phyloP scores from a whole-genome alignment of 2,797 vertebrate species.

The Aphelocoma californica region DNA sequence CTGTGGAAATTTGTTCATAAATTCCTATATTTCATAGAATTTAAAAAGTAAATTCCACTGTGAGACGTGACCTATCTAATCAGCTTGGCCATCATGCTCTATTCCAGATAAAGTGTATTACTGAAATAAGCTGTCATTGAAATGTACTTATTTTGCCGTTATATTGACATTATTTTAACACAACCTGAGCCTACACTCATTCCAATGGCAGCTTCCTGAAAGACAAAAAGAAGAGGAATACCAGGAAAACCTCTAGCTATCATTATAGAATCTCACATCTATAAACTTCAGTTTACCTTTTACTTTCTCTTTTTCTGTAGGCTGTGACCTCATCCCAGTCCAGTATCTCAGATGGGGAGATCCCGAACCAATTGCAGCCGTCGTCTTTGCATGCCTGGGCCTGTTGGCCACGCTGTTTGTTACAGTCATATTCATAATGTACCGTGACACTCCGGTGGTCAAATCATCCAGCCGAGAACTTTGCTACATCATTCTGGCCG shows the following conservation, averaged over 20 bases:
- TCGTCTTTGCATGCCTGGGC: slow-evolving; percentile 95
- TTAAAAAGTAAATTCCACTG: neutral
- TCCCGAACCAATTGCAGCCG: slow-evolving; percentile 94
- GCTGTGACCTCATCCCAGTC: slow-evolving; percentile 92
- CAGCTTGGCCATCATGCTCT: neutral
- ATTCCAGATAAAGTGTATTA: neutral
- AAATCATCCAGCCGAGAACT: slow-evolving; percentile 97
- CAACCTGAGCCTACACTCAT: neutral
- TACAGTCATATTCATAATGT: slow-evolving; percentile 92
- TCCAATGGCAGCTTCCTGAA: neutral
- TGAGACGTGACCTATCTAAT: neutral
- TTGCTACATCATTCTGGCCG: slow-evolving; percentile 96
- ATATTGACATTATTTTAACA: neutral
- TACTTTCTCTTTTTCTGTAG: slow-evolving; percentile 66
- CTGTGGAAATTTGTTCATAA: neutral
- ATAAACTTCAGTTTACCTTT: neutral
- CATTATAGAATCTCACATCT: neutral
- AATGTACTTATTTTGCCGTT: neutral
- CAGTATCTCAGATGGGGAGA: slow-evolving; percentile 96
- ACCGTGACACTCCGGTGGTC: slow-evolving; percentile 94
- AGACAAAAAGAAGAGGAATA: neutral
- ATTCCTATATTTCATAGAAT: neutral
- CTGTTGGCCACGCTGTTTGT: slow-evolving; percentile 94
- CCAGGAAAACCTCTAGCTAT: neutral
- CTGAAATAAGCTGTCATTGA: neutral